Percentiles rank a stretch among this genome's conserved stretches.
These are phyloP conservation scores for Thereva nobilitata DNA, from an alignment of 2,888 invertebrate species.

Conservation along the genomic window DNA sequence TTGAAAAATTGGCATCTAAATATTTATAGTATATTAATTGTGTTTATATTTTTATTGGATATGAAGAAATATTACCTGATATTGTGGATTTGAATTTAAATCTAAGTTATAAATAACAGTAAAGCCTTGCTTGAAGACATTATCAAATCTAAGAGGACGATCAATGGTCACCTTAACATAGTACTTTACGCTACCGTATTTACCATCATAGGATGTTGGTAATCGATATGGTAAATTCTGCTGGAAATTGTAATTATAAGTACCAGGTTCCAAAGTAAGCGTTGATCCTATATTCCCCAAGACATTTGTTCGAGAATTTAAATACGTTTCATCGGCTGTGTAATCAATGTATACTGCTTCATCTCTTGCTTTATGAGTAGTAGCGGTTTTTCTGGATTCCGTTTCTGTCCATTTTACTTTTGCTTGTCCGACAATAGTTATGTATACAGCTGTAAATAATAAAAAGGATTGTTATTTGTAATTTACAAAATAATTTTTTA, in stretches of 20 bases:
- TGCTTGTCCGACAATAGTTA: no score
- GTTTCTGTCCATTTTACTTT: no score
- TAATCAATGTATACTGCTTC: no score
- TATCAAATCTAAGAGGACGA: constrained; percentile 63
- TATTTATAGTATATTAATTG: not conserved
- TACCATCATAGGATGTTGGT: constrained; percentile 79
- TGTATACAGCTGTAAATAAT: no score
- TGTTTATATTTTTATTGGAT: not conserved
- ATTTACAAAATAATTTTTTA: no score
- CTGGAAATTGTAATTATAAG: constrained; percentile 71
- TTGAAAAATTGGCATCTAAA: not conserved
- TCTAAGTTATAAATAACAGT: constrained; percentile 55
- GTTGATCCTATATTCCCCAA: no score
- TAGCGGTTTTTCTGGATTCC: no score
- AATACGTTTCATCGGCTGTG: no score
- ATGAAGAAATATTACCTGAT: not conserved
- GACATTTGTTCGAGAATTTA: no score
- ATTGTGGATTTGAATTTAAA: not conserved
- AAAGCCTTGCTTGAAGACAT: constrained; percentile 58
- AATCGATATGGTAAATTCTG: constrained; percentile 64
- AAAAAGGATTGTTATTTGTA: no score
- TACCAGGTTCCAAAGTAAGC: not conserved
- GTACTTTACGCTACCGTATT: constrained; percentile 76
- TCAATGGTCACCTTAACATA: constrained; percentile 78
- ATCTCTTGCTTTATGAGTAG: no score